Conservation (phyloP, 2,113 vertebrate genomes). For the Lepidothrix coronata region DNA sequence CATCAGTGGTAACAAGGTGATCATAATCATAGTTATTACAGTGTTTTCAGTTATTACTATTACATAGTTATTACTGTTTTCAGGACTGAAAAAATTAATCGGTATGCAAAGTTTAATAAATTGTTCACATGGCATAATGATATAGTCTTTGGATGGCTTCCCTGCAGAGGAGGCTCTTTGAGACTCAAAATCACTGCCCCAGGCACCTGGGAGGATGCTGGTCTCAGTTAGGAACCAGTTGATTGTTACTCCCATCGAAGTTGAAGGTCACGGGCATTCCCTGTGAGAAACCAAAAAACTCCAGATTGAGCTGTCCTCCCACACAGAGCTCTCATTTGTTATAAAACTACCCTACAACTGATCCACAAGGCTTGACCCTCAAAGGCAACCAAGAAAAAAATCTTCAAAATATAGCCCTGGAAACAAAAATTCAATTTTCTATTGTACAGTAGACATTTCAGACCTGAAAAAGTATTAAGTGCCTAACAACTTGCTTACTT, state of each 20-base stretch:
- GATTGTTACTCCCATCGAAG: neutral
- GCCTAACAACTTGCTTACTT: neutral
- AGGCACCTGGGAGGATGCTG: neutral
- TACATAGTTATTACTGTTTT: no score
- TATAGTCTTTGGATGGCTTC: neutral
- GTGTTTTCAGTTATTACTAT: no score
- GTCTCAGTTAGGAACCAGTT: neutral
- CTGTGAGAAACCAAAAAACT: neutral
- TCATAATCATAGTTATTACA: neutral
- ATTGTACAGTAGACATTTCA: neutral
- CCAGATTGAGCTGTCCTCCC: neutral
- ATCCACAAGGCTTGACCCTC: neutral
- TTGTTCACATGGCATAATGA: neutral
- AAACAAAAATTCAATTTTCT: neutral
- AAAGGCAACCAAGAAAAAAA: constrained; percentile 3
- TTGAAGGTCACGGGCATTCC: neutral
- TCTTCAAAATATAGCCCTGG: neutral
- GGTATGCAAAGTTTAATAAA: neutral
- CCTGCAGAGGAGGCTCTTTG: neutral
- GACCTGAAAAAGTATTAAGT: neutral
- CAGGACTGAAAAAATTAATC: neutral
- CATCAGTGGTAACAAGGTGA: neutral
- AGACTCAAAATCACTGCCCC: neutral
- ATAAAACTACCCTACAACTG: neutral
- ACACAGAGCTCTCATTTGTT: neutral